Conservation (phyloP, 2,113 vertebrate species). For the Miniopterus natalensis region DNA sequence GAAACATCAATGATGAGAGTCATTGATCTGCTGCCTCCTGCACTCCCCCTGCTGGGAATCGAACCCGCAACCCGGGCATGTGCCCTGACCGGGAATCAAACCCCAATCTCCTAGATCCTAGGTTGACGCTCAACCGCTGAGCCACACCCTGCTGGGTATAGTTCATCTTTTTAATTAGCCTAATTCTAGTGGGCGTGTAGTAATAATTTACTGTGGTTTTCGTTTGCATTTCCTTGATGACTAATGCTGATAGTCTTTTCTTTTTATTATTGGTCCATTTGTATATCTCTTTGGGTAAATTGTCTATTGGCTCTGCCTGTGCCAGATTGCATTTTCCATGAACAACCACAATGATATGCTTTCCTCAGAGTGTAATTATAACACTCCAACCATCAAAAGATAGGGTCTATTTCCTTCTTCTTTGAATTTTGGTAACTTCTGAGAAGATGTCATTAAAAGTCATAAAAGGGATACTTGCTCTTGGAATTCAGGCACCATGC, state of each 20-base stretch:
- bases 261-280: background rate
- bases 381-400: background rate
- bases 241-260: conserved; percentile 17
- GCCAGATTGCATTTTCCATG: background rate
- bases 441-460: background rate
- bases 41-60: no score
- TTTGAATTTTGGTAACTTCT: conserved; percentile 19
- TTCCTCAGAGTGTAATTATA: conserved; percentile 27
- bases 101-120: no score
- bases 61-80: no score
- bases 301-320: background rate
- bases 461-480: background rate
- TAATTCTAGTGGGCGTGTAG: background rate
- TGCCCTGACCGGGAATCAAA: no score
- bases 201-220: conserved; percentile 41
- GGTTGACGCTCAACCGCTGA: no score
- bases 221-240: conserved; percentile 24
- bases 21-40: no score
- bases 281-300: conserved; percentile 14
- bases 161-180: background rate
- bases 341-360: conserved; percentile 38
- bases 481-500: background rate
- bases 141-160: background rate
- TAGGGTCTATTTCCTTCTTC: background rate
- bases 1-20: no score